phyloP scores from a whole-genome alignment of 2,113 vertebrate genomes.

The Polypterus bichir region DNA sequence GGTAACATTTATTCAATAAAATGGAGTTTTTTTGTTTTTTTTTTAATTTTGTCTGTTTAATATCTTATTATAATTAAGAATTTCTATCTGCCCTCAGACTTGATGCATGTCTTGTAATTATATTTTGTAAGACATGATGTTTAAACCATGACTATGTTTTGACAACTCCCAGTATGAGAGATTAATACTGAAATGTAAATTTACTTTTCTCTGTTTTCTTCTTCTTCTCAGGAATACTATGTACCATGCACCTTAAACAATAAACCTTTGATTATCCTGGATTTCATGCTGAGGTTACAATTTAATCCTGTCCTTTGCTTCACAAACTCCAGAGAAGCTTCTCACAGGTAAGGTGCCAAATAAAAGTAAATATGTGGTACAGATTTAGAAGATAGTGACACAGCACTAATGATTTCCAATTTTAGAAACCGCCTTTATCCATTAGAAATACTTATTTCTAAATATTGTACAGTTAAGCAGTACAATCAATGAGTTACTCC shows the following conservation, averaged over 20 bases:
- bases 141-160: not conserved
- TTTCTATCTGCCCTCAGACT: not conserved
- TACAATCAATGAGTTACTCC: too few relatives aligned
- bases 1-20: too few relatives aligned
- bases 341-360: conserved; percentile 63
- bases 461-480: too few relatives aligned
- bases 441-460: too few relatives aligned
- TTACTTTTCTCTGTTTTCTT: not conserved
- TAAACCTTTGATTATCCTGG: conserved; percentile 73
- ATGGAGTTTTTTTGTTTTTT: too few relatives aligned
- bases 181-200: not conserved
- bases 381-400: too few relatives aligned
- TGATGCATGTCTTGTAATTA: not conserved
- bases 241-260: conserved; percentile 68
- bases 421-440: too few relatives aligned
- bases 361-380: too few relatives aligned
- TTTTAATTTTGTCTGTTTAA: too few relatives aligned
- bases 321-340: conserved; percentile 79
- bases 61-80: not conserved
- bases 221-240: conserved; percentile 61
- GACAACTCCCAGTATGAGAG: rapidly evolving
- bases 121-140: not conserved
- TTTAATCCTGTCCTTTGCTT: conserved; percentile 78
- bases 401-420: too few relatives aligned
- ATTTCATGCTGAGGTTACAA: conserved; percentile 60